phyloP scores from a whole-genome alignment of 2,888 invertebrate species.

The Troides helena region DNA sequence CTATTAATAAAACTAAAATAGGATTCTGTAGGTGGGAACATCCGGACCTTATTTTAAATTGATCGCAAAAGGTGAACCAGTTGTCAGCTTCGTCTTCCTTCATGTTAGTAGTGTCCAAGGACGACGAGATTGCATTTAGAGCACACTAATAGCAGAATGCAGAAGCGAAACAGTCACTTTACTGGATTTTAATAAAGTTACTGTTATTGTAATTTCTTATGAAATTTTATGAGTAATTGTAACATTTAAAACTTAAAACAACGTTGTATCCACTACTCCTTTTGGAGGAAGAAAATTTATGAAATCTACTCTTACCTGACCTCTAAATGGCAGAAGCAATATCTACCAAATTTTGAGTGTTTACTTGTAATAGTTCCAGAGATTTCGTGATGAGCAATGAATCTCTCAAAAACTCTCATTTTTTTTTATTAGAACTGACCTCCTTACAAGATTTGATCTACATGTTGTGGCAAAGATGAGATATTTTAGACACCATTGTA shows the following conservation, averaged over 20 bases:
- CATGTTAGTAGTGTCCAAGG: constrained; percentile 41
- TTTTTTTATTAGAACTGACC: background rate
- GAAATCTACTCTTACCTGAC: too few relatives aligned
- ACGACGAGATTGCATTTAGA: constrained; percentile 26
- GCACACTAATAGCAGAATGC: background rate
- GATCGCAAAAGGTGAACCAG: constrained; percentile 52
- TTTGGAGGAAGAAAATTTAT: too few relatives aligned
- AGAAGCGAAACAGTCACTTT: background rate
- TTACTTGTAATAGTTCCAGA: too few relatives aligned
- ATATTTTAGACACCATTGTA: constrained; percentile 5
- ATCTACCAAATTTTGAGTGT: too few relatives aligned
- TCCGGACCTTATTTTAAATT: constrained; percentile 14
- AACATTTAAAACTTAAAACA: too few relatives aligned
- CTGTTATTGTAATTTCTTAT: background rate
- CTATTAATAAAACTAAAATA: constrained; percentile 3
- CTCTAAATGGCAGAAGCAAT: too few relatives aligned
- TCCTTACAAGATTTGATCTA: background rate
- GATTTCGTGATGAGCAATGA: too few relatives aligned
- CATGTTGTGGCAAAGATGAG: constrained; percentile 3
- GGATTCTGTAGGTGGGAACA: constrained; percentile 9
- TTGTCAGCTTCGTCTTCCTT: constrained; percentile 36
- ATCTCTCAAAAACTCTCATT: too few relatives aligned
- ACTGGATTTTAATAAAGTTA: background rate
- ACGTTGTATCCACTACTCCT: too few relatives aligned
- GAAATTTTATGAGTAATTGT: too few relatives aligned